Evolutionary conservation across 2,797 vertebrate species (phyloP), one percentile per base, ranked within the genome.

Genomic region (Fistularia tabacaria): DNA sequence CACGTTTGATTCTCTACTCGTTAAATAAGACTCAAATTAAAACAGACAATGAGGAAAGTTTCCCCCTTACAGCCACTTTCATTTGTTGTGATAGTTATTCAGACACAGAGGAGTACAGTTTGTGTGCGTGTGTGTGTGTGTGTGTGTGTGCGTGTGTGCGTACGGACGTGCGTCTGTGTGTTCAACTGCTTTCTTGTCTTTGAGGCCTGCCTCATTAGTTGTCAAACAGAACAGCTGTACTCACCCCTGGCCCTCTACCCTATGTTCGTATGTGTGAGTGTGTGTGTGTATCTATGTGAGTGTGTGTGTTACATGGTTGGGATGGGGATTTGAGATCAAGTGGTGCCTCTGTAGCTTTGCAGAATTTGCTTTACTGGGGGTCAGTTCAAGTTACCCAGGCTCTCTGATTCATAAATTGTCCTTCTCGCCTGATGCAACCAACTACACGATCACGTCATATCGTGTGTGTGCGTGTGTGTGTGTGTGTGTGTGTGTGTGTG

Each of bases 1-100:
- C 0, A 10, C 65, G 78, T 87, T 87, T 87, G 85, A 88, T 87
- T 74, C 69, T 61, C 77, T 38, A 84, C 85, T 88, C 84, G 82
- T 88, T 87, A 87, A 87, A 87, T 86, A 85, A 87, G 87, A 87
- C 75, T 83, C 81, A 87, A 88, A 87, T 88, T 85, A 85, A 88
- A 87, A 79, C 76, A 86, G 87, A 88, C 87, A 85, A 83, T 82
- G 78, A 85, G 78, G 76, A 85, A 86, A 86, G 83, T 85, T 84
- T 70, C 71, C 71, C 69, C 67, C 71, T 79, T 80, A 69, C 76
- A 79, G 69, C 46, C 82, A 69, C 81, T 79, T 83, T 81, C 66
- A 81, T 84, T 85, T 86, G 79, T 85, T 85, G 73, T 80, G 79
- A 83, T 81, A 82, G 77, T 83, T 83, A 82, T 79, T 80, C 80